A percentile compares a stretch with the other conserved stretches of the same genome.
Evolutionary conservation across 1,140 invertebrate genomes (phyloP).

Genomic region (Eumaeus atala): DNA sequence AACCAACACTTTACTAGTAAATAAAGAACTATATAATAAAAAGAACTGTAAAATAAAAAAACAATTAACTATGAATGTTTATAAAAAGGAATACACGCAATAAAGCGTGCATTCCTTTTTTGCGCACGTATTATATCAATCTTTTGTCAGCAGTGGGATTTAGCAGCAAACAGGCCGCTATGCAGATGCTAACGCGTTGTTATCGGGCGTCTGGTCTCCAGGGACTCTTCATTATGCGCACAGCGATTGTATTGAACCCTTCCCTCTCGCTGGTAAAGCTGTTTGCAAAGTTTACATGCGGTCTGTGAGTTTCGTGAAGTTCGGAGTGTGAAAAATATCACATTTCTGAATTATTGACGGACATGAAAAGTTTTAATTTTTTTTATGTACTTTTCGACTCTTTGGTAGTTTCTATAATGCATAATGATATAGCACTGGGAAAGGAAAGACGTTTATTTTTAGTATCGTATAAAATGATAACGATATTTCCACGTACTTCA

Average conservation of each 20-base stretch:
- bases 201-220: conserved; percentile 20
- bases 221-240: conserved; percentile 18
- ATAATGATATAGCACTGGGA: too few species aligned
- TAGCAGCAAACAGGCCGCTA: conserved; percentile 31
- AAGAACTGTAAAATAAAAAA: too few species aligned
- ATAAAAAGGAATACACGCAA: too few species aligned
- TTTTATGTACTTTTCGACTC: too few species aligned
- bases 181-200: conserved; percentile 37
- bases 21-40: too few species aligned
- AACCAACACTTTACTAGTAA: too few species aligned
- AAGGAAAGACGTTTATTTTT: too few species aligned
- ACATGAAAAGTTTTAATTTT: not conserved
- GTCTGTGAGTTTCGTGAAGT: not conserved
- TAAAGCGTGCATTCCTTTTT: not conserved
- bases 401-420: too few species aligned
- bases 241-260: not conserved
- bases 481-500: too few species aligned
- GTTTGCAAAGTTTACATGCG: not conserved
- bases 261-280: too few species aligned
- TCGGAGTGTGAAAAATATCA: not conserved
- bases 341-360: conserved; percentile 1
- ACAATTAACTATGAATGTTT: too few species aligned
- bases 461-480: too few species aligned
- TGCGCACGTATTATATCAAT: conserved; percentile 12
- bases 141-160: conserved; percentile 30